phyloP scores from a whole-genome alignment of 2,797 vertebrate species.

The Mus spretus region DNA sequence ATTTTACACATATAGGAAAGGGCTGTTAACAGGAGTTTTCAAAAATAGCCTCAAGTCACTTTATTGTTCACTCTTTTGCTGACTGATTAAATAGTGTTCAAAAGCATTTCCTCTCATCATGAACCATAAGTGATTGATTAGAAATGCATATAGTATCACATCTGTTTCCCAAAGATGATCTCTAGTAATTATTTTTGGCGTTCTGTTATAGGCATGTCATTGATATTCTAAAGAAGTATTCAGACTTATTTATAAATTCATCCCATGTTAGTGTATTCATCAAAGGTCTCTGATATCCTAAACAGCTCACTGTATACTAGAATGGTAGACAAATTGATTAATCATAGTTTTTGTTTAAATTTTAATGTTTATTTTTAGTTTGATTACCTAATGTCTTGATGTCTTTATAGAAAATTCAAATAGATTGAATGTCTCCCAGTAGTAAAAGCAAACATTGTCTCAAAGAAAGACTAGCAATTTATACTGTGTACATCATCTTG shows the following conservation, averaged over 20 bases:
- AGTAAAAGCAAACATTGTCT: background rate
- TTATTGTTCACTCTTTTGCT: conserved; percentile 61
- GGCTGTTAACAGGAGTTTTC: conserved; percentile 55
- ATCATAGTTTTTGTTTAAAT: conserved; percentile 55
- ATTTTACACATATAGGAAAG: conserved; percentile 61
- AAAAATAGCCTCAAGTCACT: conserved; percentile 70
- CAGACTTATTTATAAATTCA: conserved; percentile 64
- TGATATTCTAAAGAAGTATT: conserved; percentile 64
- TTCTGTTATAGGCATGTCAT: conserved; percentile 47
- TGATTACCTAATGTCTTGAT: conserved; percentile 57
- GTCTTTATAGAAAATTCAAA: conserved; percentile 17
- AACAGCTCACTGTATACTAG: conserved; percentile 29
- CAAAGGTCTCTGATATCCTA: background rate
- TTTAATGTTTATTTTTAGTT: conserved; percentile 34
- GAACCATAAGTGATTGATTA: conserved; percentile 79
- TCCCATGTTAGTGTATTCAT: conserved; percentile 44
- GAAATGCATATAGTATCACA: conserved; percentile 68
- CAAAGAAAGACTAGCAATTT: background rate
- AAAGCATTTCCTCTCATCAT: conserved; percentile 68
- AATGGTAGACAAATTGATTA: conserved; percentile 55
- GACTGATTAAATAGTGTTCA: conserved; percentile 77
- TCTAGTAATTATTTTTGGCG: conserved; percentile 77
- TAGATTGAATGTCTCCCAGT: background rate
- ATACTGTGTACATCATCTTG: background rate
- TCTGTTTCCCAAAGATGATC: conserved; percentile 76